phyloP scores from a whole-genome alignment of 2,797 vertebrate genomes.

The Psittacula derbiana region DNA sequence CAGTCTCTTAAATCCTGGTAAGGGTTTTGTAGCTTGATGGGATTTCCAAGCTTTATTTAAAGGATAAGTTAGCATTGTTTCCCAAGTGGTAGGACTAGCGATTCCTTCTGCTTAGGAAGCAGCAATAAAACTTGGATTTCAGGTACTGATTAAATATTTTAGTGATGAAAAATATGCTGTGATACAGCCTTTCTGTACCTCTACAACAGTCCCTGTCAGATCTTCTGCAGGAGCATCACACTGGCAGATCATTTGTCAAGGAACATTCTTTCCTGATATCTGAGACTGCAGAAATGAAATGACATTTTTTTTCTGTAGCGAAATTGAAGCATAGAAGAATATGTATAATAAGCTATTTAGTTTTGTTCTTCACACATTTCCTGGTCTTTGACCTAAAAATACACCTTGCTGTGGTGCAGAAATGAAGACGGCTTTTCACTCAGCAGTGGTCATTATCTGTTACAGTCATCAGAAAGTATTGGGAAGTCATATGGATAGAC shows the following conservation, averaged over 20 bases:
- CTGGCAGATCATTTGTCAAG: neutral
- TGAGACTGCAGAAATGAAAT: neutral
- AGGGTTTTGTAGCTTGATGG: neutral
- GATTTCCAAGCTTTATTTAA: neutral
- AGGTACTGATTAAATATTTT: neutral
- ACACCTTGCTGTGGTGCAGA: neutral
- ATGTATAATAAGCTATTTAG: neutral
- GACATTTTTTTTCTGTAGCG: neutral
- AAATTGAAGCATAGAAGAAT: neutral
- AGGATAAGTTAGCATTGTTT: neutral
- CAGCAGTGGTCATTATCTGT: neutral
- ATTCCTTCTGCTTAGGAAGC: neutral
- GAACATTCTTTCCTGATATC: neutral
- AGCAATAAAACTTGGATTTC: neutral
- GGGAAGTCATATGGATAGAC: neutral
- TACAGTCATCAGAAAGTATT: neutral
- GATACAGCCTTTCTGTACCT: neutral
- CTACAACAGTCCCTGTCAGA: neutral
- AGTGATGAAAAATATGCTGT: neutral
- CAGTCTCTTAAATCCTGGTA: neutral
- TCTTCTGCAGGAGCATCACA: neutral
- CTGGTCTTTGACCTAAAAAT: neutral
- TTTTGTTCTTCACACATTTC: neutral
- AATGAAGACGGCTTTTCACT: neutral
- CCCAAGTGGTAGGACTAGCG: neutral